Conservation (phyloP, 1,140 invertebrate species). For the Microplitis demolitor region DNA sequence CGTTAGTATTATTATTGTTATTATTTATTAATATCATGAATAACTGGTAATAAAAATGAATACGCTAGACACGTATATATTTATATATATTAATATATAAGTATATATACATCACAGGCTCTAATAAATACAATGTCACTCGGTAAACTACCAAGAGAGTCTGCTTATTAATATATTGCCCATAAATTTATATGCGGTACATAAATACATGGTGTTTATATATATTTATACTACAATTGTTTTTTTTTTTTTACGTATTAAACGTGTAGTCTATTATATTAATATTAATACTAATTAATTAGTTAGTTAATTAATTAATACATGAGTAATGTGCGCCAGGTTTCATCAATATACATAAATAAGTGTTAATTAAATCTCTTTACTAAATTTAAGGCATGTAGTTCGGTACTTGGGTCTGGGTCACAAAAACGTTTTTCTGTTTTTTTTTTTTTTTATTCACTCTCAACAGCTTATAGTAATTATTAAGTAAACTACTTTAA, state of each 20-base stretch:
- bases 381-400: constrained; percentile 34
- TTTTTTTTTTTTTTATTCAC: constrained; percentile 12
- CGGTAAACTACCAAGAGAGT: too few species aligned
- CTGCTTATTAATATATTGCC: too few species aligned
- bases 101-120: too few species aligned
- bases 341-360: constrained; percentile 13
- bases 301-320: neutral
- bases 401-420: constrained; percentile 39
- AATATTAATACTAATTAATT: neutral
- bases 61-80: too few species aligned
- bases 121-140: too few species aligned
- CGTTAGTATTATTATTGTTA: neutral
- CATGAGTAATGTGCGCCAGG: constrained; percentile 11
- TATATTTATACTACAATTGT: neutral
- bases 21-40: neutral
- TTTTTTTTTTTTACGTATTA: too few species aligned
- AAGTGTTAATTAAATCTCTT: constrained; percentile 7
- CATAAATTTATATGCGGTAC: too few species aligned
- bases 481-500: neutral
- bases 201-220: too few species aligned
- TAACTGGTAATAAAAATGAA: too few species aligned
- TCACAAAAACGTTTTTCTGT: constrained; percentile 19
- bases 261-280: neutral
- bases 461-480: constrained; percentile 11
- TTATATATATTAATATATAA: too few species aligned